Conservation (phyloP, 2,888 invertebrate species). For the Scaptomyza flava region DNA sequence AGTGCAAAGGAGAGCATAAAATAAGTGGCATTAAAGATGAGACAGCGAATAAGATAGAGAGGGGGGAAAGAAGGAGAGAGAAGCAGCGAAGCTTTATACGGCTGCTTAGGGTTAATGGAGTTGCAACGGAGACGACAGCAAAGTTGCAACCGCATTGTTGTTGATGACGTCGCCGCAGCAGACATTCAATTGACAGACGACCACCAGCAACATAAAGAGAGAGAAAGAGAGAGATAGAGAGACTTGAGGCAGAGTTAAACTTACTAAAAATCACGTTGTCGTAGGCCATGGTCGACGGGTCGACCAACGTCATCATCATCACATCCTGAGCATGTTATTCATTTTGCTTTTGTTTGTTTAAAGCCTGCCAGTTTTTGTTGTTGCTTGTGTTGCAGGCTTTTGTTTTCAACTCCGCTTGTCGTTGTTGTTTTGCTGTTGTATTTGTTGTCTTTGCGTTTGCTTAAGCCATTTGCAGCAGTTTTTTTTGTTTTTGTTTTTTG, state of each 20-base stretch:
- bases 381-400: slow-evolving; percentile 12
- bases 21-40: slow-evolving; percentile 8
- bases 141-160: slow-evolving; percentile 63
- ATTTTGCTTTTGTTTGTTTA: slow-evolving; percentile 73
- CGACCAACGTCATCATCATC: slow-evolving; percentile 57
- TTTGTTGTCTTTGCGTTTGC: slow-evolving; percentile 11
- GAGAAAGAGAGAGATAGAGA: slow-evolving; percentile 1
- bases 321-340: slow-evolving; percentile 68
- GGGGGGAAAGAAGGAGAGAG: slow-evolving; percentile 9
- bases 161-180: slow-evolving; percentile 60
- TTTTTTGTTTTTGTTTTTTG: slow-evolving; percentile 10
- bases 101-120: slow-evolving; percentile 69
- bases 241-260: slow-evolving; percentile 43
- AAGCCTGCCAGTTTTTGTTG: slow-evolving; percentile 48
- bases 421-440: slow-evolving; percentile 1
- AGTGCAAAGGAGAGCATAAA: slow-evolving; percentile 9
- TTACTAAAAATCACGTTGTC: slow-evolving; percentile 78
- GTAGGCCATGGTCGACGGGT: slow-evolving; percentile 79
- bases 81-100: slow-evolving; percentile 33
- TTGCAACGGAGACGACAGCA: slow-evolving; percentile 61
- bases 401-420: slow-evolving; percentile 19
- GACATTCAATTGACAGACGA: slow-evolving; percentile 77
- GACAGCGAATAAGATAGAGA: neutral
- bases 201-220: slow-evolving; percentile 51
- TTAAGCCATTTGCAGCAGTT: slow-evolving; percentile 49